A percentile compares a stretch with the other conserved stretches of the same genome.
These are phyloP conservation scores for Acanthurus lineatus DNA, from an alignment of 2,797 vertebrate genomes.

Conservation along the genomic window DNA sequence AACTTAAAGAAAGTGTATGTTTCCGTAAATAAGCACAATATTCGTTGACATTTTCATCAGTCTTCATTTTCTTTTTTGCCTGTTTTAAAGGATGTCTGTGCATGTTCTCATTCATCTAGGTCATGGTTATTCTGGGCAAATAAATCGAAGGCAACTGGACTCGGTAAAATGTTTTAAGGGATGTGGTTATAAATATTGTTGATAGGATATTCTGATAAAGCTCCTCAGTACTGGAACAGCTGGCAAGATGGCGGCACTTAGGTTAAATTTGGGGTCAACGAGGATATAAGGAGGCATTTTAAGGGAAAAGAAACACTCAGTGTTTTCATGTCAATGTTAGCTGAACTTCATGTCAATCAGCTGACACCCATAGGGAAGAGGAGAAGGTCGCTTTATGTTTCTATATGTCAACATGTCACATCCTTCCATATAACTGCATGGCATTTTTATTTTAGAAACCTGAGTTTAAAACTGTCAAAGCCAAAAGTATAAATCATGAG, in stretches of 20 bases:
- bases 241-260: not conserved
- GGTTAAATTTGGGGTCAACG: not conserved
- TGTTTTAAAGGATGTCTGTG: not conserved
- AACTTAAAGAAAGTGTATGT: not conserved
- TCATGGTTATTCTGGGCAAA: too few species aligned
- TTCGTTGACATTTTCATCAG: not conserved
- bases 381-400: slow-evolving; percentile 30
- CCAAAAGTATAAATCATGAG: not conserved
- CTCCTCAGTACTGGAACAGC: not conserved
- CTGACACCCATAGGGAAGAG: slow-evolving; percentile 33
- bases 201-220: not conserved
- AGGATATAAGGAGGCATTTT: not conserved
- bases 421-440: not conserved
- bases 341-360: slow-evolving; percentile 42
- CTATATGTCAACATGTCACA: slow-evolving; percentile 32
- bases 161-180: too few species aligned
- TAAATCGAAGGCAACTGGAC: too few species aligned
- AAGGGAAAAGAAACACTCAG: not conserved
- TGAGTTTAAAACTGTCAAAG: not conserved
- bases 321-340: slow-evolving; percentile 42
- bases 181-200: not conserved
- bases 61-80: not conserved
- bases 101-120: too few species aligned
- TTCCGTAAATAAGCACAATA: not conserved
- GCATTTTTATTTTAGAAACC: slow-evolving; percentile 11